Percentiles rank a stretch among this genome's conserved stretches.
Conservation (phyloP, 92 coral and sea anemone species). For the Zoanthus sansibaricus region DNA sequence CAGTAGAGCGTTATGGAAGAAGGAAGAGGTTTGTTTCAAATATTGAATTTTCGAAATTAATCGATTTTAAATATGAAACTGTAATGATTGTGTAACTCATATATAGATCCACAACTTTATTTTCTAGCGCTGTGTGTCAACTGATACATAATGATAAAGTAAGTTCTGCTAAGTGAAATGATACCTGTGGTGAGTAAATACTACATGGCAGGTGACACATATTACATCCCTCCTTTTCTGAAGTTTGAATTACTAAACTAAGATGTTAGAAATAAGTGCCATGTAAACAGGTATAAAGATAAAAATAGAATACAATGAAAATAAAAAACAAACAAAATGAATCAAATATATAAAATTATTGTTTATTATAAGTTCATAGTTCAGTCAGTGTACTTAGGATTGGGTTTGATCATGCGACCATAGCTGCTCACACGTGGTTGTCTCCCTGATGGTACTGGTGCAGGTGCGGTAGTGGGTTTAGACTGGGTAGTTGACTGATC, state of each 20-base stretch:
- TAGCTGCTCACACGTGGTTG: not conserved
- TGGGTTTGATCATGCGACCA: constrained; percentile 15
- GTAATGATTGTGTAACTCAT: not conserved
- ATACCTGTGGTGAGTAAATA: too few relatives aligned
- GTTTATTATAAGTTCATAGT: not conserved
- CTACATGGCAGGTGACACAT: not conserved
- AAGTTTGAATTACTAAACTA: not conserved
- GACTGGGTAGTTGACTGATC: constrained; percentile 6
- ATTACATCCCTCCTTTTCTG: constrained; percentile 12
- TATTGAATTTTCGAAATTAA: too few relatives aligned
- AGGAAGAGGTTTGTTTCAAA: constrained; percentile 62
- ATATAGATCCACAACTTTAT: not conserved
- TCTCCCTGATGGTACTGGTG: not conserved
- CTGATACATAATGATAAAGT: too few relatives aligned
- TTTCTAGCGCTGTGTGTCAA: too few relatives aligned
- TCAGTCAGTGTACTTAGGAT: constrained; percentile 34
- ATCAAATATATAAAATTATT: too few relatives aligned
- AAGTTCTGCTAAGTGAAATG: too few relatives aligned
- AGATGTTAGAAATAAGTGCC: not conserved
- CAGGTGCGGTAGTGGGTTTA: constrained; percentile 17
- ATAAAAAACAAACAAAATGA: too few relatives aligned
- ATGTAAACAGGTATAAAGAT: too few relatives aligned
- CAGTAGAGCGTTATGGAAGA: constrained; percentile 62
- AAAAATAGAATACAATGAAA: too few relatives aligned
- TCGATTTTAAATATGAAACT: too few relatives aligned